phyloP scores from a whole-genome alignment of 2,797 vertebrate genomes.

The Centroberyx gerrardi region DNA sequence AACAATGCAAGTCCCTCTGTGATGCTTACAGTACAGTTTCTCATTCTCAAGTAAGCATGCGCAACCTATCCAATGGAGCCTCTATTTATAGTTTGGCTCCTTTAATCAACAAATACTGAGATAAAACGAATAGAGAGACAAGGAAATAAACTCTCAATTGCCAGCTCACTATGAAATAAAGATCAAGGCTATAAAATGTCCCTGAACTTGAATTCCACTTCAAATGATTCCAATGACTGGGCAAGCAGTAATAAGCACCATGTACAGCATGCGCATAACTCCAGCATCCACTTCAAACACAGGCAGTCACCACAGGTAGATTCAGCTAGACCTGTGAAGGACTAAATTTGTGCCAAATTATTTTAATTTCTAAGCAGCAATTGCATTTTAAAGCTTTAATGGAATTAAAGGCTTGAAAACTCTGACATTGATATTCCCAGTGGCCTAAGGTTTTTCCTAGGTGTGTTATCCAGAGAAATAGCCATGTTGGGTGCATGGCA shows the following conservation, averaged over 20 bases:
- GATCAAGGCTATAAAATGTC: conserved; percentile 4
- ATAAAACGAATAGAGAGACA: neutral
- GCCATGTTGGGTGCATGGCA: conserved; percentile 25
- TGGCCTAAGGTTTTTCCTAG: neutral
- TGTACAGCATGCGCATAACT: conserved; percentile 6
- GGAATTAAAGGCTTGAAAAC: conserved; percentile 11
- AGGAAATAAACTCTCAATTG: neutral
- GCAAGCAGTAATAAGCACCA: neutral
- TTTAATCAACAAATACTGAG: neutral
- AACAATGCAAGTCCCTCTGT: neutral
- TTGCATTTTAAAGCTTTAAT: neutral
- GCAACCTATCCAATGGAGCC: neutral
- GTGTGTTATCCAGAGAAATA: no score
- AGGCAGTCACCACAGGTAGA: neutral
- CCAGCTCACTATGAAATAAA: conserved; percentile 12
- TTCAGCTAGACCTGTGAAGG: neutral
- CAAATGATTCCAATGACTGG: neutral
- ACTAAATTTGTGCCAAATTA: neutral
- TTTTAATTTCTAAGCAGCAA: neutral
- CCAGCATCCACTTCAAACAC: neutral
- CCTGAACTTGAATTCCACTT: conserved; percentile 11
- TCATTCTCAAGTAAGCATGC: neutral
- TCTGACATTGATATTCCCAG: neutral
- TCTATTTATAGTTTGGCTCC: conserved; percentile 1
- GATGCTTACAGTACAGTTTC: neutral